Evolutionary conservation across 2,113 vertebrate genomes (phyloP).

Genomic region (Ia io): DNA sequence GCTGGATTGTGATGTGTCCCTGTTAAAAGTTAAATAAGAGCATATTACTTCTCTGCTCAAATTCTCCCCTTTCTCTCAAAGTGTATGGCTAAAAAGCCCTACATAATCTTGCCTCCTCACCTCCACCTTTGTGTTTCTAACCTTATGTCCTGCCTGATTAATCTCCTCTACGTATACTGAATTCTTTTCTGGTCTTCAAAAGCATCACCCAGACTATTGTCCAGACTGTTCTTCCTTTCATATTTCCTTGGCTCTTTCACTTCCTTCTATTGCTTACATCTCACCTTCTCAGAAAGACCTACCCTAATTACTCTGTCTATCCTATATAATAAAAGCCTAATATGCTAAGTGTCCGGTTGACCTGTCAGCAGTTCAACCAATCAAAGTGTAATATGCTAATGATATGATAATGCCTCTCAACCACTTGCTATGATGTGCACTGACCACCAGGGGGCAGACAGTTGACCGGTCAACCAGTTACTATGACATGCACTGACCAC

Average conservation of each 20-base stretch:
- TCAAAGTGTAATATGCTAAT: too few species aligned
- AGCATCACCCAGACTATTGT: background rate
- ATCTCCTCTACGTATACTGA: background rate
- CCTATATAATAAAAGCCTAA: too few species aligned
- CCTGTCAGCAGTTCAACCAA: too few species aligned
- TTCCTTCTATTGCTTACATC: background rate
- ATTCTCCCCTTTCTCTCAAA: background rate
- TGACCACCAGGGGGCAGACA: too few species aligned
- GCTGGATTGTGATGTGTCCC: background rate
- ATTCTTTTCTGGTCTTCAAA: background rate
- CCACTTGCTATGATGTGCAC: too few species aligned
- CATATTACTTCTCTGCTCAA: conserved; percentile 7
- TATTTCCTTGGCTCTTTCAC: background rate
- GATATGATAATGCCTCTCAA: too few species aligned
- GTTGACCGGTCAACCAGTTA: too few species aligned
- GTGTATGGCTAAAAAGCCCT: background rate
- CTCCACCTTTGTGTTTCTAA: background rate
- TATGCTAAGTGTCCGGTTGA: too few species aligned
- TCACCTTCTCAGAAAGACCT: background rate
- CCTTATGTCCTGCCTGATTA: background rate
- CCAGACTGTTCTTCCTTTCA: background rate
- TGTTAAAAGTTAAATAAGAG: conserved; percentile 22
- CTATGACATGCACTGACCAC: too few species aligned
- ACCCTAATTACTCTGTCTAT: background rate
- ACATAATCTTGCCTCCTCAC: background rate